Evolutionary conservation across 2,888 invertebrate species (phyloP).

Genomic region (Nomada ruficornis): DNA sequence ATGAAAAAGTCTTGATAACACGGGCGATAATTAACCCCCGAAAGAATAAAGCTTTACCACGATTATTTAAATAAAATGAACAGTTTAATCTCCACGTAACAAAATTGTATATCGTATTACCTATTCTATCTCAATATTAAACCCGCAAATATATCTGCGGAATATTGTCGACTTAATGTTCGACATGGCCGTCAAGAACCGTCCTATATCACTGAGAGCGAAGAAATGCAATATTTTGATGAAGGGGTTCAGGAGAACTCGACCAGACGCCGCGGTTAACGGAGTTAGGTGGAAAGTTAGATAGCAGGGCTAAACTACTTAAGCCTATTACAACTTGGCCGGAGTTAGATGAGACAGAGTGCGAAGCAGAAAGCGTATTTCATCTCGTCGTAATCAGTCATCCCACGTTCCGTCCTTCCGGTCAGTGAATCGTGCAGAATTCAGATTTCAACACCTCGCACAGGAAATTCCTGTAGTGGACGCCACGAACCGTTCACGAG

Average conservation of each 20-base stretch:
- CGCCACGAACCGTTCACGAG: no score
- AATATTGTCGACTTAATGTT: no score
- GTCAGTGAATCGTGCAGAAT: neutral
- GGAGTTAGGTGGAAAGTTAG: constrained; percentile 42
- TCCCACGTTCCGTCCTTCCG: constrained; percentile 4
- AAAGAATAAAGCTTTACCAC: no score
- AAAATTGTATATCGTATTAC: no score
- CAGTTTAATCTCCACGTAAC: no score
- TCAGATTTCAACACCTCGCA: neutral
- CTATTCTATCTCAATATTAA: no score
- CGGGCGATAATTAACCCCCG: no score
- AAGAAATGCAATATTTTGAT: constrained; percentile 14
- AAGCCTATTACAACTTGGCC: constrained; percentile 48
- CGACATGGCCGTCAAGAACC: neutral
- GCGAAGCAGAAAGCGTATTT: constrained; percentile 22
- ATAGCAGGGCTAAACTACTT: constrained; percentile 51
- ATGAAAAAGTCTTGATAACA: no score
- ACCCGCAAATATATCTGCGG: no score
- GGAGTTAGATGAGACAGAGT: constrained; percentile 48
- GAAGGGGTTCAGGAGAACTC: neutral
- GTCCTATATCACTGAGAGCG: neutral
- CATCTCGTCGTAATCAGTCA: constrained; percentile 29
- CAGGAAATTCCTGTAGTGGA: neutral
- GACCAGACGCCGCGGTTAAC: constrained; percentile 36
- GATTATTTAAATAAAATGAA: no score